phyloP scores from a whole-genome alignment of 1,140 invertebrate genomes.

The Akabosia matsudoensis region DNA sequence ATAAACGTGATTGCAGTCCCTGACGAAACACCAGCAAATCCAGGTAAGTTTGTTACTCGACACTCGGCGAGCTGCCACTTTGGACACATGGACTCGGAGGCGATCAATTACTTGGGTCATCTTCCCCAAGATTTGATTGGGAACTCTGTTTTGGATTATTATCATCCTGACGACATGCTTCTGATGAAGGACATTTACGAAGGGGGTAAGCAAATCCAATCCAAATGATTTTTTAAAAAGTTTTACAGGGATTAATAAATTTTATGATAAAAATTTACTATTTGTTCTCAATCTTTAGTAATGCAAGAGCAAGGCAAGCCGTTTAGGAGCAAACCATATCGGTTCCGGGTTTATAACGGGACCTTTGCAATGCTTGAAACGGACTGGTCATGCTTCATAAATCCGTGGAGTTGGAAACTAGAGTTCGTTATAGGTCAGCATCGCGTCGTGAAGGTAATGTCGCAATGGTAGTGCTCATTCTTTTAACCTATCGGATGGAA shows the following conservation, averaged over 20 bases:
- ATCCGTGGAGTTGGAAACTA: slow-evolving; percentile 85
- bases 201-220: slow-evolving; percentile 61
- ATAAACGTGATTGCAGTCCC: slow-evolving; percentile 33
- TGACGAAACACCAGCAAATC: slow-evolving; percentile 48
- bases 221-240: too few species aligned
- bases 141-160: slow-evolving; percentile 77
- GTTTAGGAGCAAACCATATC: slow-evolving; percentile 71
- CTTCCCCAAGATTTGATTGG: slow-evolving; percentile 82
- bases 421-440: slow-evolving; percentile 90
- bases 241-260: neutral
- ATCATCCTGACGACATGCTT: slow-evolving; percentile 78
- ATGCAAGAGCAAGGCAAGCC: slow-evolving; percentile 62
- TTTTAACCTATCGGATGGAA: too few species aligned
- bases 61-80: slow-evolving; percentile 71
- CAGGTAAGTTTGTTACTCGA: slow-evolving; percentile 66
- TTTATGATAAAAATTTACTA: neutral
- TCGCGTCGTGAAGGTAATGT: slow-evolving; percentile 67
- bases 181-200: slow-evolving; percentile 78
- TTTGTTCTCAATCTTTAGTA: slow-evolving; percentile 52
- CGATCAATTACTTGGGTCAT: slow-evolving; percentile 78
- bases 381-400: slow-evolving; percentile 89
- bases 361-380: slow-evolving; percentile 77
- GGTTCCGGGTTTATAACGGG: slow-evolving; percentile 79
- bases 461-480: neutral
- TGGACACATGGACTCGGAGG: slow-evolving; percentile 71